Conservation (phyloP, 2,888 invertebrate species). For the Drosophila anomalata region DNA sequence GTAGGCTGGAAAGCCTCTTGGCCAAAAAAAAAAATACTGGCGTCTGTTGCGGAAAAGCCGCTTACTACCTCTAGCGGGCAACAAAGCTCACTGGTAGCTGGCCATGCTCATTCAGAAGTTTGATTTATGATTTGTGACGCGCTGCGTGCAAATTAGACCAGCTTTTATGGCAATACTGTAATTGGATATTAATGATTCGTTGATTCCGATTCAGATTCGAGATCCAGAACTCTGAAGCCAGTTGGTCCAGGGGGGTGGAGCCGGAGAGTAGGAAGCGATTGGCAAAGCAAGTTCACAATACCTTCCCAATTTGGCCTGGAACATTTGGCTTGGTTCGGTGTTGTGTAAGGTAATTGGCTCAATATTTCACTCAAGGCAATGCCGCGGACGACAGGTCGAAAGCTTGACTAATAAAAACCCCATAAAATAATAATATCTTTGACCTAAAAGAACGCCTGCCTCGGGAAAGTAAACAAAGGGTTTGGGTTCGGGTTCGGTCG, state of each 20-base stretch:
- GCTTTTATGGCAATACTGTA: slow-evolving; percentile 69
- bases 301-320: slow-evolving; percentile 54
- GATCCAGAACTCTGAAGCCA: slow-evolving; percentile 43
- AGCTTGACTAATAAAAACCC: slow-evolving; percentile 38
- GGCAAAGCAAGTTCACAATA: slow-evolving; percentile 55
- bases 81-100: slow-evolving; percentile 29
- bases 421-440: slow-evolving; percentile 40
- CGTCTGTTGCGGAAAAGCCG: slow-evolving; percentile 47
- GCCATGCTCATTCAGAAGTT: slow-evolving; percentile 34
- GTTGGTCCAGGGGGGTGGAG: not conserved
- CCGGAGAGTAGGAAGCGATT: slow-evolving; percentile 32
- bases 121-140: slow-evolving; percentile 76
- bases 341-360: slow-evolving; percentile 55
- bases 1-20: slow-evolving; percentile 41
- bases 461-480: slow-evolving; percentile 25
- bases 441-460: slow-evolving; percentile 31
- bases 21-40: slow-evolving; percentile 51
- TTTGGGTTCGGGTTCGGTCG: slow-evolving; percentile 16
- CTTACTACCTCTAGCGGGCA: slow-evolving; percentile 44
- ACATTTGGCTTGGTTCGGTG: slow-evolving; percentile 29
- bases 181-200: slow-evolving; percentile 73
- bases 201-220: slow-evolving; percentile 36
- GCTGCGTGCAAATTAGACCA: slow-evolving; percentile 70
- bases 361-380: slow-evolving; percentile 41
- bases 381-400: slow-evolving; percentile 27